Percentiles rank a stretch among this genome's conserved stretches.
phyloP scores from a whole-genome alignment of 2,113 vertebrate species.

The Rhinoptilus africanus region DNA sequence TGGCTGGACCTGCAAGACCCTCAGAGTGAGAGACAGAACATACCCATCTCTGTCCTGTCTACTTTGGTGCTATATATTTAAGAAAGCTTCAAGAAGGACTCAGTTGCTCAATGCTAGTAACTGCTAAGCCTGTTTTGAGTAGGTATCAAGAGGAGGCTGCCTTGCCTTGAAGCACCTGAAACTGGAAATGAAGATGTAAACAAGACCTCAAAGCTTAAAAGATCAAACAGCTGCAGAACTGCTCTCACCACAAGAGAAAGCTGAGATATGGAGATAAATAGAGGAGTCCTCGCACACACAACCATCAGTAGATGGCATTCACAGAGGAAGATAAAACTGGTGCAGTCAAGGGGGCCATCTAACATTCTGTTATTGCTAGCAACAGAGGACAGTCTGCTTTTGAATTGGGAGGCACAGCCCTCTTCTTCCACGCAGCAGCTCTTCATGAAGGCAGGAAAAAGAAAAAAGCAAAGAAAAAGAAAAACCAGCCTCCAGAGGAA shows the following conservation, averaged over 20 bases:
- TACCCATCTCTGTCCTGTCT: neutral
- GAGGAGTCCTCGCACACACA: neutral
- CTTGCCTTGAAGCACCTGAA: neutral
- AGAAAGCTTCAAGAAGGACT: neutral
- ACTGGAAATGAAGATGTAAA: neutral
- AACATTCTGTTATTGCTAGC: neutral
- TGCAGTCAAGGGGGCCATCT: neutral
- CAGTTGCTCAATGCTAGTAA: neutral
- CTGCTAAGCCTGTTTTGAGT: neutral
- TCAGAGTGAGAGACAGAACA: neutral
- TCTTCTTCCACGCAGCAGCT: neutral
- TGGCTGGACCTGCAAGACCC: neutral
- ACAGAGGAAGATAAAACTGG: neutral
- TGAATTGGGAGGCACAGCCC: neutral
- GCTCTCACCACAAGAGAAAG: neutral
- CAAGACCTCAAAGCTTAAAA: neutral
- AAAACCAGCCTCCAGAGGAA: neutral
- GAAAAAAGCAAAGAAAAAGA: too few relatives aligned
- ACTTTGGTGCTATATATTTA: neutral
- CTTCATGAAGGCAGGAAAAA: neutral
- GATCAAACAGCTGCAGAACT: conserved; percentile 7
- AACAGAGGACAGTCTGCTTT: neutral
- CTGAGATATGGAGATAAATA: neutral
- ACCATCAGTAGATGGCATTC: neutral
- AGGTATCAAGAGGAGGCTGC: neutral